These are phyloP conservation scores for Sminthurinus aureus DNA, from an alignment of 2,888 invertebrate genomes.

Conservation along the genomic window DNA sequence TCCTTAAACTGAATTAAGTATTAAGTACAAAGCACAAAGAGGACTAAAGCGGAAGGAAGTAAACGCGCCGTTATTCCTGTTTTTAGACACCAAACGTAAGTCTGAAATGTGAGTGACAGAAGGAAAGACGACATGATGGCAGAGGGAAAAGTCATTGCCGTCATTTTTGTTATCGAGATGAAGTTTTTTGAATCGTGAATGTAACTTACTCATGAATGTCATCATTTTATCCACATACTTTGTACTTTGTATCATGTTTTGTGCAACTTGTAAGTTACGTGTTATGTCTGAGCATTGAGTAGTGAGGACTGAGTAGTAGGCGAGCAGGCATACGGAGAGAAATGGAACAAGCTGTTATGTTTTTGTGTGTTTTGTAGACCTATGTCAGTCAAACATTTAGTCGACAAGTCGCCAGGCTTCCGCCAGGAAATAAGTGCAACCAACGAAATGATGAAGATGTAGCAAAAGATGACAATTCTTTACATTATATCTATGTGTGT, in stretches of 20 bases:
- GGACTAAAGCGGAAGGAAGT: neutral
- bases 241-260: no score
- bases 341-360: neutral
- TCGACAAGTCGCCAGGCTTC: constrained; percentile 12
- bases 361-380: neutral
- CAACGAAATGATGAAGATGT: neutral
- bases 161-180: neutral
- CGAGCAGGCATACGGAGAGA: neutral
- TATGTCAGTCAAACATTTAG: neutral
- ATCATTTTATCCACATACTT: no score
- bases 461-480: neutral
- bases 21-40: neutral
- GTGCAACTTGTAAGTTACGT: no score
- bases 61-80: neutral
- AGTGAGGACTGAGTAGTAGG: neutral
- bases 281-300: neutral
- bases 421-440: neutral
- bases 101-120: neutral
- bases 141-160: neutral
- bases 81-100: neutral
- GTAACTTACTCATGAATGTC: no score
- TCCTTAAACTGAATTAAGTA: neutral
- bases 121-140: neutral
- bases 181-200: neutral
- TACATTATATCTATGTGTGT: no score